Conservation (phyloP, 2,113 vertebrate genomes). For the Calypte anna region DNA sequence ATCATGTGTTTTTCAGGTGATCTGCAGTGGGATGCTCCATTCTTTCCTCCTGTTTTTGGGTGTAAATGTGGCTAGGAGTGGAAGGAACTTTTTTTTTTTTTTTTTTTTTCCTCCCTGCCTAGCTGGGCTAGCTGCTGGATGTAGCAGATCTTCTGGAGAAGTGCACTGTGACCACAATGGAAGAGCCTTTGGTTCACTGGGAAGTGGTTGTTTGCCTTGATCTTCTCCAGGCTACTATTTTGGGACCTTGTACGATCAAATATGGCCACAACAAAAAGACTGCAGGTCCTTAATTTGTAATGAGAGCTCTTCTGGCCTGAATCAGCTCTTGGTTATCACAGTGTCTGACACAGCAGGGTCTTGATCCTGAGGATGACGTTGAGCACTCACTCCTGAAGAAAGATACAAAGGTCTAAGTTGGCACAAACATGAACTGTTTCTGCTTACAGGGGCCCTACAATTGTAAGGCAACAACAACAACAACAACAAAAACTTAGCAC, state of each 20-base stretch:
- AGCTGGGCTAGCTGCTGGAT: background rate
- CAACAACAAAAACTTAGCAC: background rate
- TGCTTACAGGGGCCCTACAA: background rate
- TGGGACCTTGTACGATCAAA: background rate
- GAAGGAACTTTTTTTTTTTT: background rate
- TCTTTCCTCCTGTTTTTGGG: background rate
- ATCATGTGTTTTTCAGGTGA: fast-evolving
- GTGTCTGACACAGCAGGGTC: background rate
- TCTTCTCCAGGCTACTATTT: background rate
- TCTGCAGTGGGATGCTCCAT: fast-evolving
- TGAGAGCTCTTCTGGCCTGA: background rate
- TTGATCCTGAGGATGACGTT: background rate
- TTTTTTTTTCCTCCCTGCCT: background rate
- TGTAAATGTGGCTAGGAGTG: background rate
- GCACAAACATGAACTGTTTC: background rate
- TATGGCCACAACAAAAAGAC: background rate
- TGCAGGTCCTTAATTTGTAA: background rate
- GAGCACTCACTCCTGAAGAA: background rate
- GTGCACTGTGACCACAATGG: fast-evolving
- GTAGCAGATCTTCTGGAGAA: background rate
- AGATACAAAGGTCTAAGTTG: background rate
- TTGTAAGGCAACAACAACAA: background rate
- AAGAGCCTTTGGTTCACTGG: background rate
- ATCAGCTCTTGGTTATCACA: background rate
- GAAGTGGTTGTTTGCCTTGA: background rate